Percentiles rank a stretch among this genome's conserved stretches.
These are phyloP conservation scores for Halcyon malimbica DNA, from an alignment of 2,113 vertebrate genomes.

Conservation along the genomic window DNA sequence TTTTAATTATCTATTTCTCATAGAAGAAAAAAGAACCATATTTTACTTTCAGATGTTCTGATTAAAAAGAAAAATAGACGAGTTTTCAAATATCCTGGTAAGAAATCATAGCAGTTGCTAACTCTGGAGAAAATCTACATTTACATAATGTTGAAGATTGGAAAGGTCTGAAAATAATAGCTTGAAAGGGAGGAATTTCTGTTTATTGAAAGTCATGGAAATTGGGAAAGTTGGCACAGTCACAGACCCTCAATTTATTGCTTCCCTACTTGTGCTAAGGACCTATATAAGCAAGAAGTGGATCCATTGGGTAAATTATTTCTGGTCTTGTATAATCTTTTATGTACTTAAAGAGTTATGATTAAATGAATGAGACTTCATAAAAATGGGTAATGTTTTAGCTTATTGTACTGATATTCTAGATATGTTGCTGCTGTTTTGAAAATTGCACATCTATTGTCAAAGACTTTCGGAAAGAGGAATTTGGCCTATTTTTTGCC, in stretches of 20 bases:
- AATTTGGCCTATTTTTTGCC: neutral
- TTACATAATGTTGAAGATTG: neutral
- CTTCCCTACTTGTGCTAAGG: neutral
- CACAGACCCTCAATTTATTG: neutral
- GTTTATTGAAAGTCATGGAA: neutral
- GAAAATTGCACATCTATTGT: neutral
- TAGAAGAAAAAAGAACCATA: neutral
- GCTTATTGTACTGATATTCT: neutral
- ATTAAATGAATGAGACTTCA: neutral
- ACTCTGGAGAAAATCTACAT: neutral
- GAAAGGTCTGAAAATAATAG: neutral
- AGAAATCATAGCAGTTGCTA: neutral
- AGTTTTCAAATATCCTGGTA: neutral
- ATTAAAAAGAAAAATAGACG: neutral
- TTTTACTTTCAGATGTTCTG: conserved; percentile 22
- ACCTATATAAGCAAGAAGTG: neutral
- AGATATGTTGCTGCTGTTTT: neutral
- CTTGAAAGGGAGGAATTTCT: neutral
- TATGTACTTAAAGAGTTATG: neutral
- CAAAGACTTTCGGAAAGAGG: neutral
- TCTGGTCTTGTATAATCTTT: neutral
- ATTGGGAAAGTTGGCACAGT: neutral
- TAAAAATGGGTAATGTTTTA: neutral
- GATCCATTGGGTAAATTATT: neutral
- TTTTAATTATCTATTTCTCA: neutral